These are phyloP conservation scores for Graptemys geographica DNA, from an alignment of 2,797 vertebrate species.

Conservation along the genomic window DNA sequence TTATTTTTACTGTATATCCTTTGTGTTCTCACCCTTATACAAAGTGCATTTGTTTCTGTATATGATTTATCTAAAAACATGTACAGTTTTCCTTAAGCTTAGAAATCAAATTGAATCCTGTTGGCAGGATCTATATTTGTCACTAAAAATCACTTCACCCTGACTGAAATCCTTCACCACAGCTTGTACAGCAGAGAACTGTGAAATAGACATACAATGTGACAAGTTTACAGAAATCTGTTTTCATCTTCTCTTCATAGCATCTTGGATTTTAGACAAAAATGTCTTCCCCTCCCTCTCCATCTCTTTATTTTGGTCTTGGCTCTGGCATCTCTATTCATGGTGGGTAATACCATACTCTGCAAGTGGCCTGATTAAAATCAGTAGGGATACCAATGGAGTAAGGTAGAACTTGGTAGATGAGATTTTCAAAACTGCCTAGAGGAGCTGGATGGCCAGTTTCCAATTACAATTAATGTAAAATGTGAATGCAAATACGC, in stretches of 20 bases:
- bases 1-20: neutral
- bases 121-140: neutral
- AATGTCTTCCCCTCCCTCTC: neutral
- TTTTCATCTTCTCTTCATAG: neutral
- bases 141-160: neutral
- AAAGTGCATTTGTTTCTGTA: neutral
- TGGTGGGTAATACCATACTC: neutral
- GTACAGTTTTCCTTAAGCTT: neutral
- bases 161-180: neutral
- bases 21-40: neutral
- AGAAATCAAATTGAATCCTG: neutral
- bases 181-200: neutral
- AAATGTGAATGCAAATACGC: neutral
- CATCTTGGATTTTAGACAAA: neutral
- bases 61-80: neutral
- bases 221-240: neutral
- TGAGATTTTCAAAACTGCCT: neutral
- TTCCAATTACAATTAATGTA: neutral
- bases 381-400: neutral
- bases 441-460: neutral
- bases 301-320: neutral
- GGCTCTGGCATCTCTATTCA: neutral
- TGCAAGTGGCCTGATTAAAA: neutral
- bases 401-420: neutral
- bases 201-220: neutral